phyloP scores from a whole-genome alignment of 2,113 vertebrate genomes.

The Alethe castanea region DNA sequence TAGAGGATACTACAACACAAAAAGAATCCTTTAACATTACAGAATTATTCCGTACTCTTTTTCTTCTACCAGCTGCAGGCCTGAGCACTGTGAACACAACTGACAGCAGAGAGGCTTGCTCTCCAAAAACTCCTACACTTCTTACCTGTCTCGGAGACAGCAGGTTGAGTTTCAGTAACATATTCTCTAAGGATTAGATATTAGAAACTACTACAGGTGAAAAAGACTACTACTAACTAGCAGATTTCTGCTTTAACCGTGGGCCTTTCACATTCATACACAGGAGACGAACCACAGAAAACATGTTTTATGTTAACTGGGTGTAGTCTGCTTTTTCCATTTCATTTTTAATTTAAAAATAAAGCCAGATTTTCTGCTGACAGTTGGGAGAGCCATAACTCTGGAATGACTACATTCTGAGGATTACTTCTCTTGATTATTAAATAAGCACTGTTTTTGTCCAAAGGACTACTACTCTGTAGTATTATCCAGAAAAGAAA shows the following conservation, averaged over 20 bases:
- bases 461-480: neutral
- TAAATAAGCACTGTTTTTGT: neutral
- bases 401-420: neutral
- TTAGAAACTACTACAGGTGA: neutral
- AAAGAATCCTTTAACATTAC: neutral
- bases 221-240: neutral
- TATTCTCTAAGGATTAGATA: neutral
- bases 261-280: neutral
- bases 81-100: neutral
- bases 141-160: neutral
- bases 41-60: neutral
- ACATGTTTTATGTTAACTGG: neutral
- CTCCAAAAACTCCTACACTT: neutral
- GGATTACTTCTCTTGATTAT: neutral
- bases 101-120: neutral
- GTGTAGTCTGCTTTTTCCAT: neutral
- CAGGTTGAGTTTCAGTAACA: neutral
- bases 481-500: neutral
- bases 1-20: neutral
- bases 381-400: neutral
- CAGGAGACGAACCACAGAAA: neutral
- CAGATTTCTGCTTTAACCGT: neutral
- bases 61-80: neutral
- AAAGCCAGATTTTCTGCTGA: neutral
- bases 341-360: neutral